Evolutionary conservation across 2,888 invertebrate species (phyloP), one percentile per base, ranked within the genome.

Genomic region (Dexiosoma caninum): DNA sequence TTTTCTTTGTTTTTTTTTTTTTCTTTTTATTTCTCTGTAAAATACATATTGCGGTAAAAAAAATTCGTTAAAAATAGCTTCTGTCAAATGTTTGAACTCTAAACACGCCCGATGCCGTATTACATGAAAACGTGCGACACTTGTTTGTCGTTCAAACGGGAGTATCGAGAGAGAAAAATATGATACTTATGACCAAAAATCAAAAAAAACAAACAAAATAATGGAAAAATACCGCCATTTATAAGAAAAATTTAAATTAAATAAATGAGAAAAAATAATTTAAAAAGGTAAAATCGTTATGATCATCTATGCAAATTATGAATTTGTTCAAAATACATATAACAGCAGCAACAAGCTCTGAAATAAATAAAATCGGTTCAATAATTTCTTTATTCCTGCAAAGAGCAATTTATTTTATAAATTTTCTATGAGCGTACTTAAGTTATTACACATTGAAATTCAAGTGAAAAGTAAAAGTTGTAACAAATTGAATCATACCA

Each of bases 61-160:
- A 40, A 44, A 53, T 75, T 75, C 49, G 14, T 51, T 71, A 59
- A 62, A 76, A 69, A 76, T 76, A 69, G 76, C 76, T 76, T 76
- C 76, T 76, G 76, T 76, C 76, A 76, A 76, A 69, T 37, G 62
- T 62, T 76, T 76, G 76, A 76, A 76, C 76, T 76, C 69, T 51
- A 76, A 76, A 76, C 76, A 76, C 69, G 69, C 69, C 76, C 76
- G 69, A 76, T 76, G 53, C 69, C 69, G 62, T 69, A 62, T 69
- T 62, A 76, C 69, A 76, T 69, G 62, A 69, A 69, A 69, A 76
- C 76, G 76, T 76, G 76, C 76, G 76, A 76, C 76, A 76, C 76
- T 76, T 69, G 76, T 69, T 76, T 69, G 46, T 60, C 42, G 69
- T 69, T 46, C 75, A 75, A 46, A 53, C 44, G 59, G 19, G 19